Percentiles rank a stretch among this genome's conserved stretches.
phyloP scores from a whole-genome alignment of 2,113 vertebrate genomes.

The Raphicerus campestris region DNA sequence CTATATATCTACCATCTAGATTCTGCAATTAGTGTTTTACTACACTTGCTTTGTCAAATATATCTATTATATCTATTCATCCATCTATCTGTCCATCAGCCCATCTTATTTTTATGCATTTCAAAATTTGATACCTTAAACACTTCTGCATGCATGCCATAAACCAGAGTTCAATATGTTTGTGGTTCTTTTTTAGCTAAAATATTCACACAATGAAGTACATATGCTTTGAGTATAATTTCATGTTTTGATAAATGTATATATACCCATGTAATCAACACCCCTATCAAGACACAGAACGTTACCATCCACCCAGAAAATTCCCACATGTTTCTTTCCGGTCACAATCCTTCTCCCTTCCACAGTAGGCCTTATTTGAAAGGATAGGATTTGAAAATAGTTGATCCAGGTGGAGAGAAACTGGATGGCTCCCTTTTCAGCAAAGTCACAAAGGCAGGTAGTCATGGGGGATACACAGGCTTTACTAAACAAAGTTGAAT shows the following conservation, averaged over 20 bases:
- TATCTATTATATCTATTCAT: neutral
- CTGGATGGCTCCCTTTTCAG: neutral
- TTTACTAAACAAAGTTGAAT: neutral
- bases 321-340: neutral
- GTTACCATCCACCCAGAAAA: neutral
- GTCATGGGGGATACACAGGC: neutral
- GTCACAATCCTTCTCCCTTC: neutral
- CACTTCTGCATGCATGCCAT: neutral
- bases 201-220: neutral
- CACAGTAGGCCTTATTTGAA: constrained; percentile 5
- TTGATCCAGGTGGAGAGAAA: neutral
- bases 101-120: neutral
- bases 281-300: neutral
- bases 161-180: neutral
- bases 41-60: neutral
- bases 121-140: constrained; percentile 26
- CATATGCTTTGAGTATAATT: neutral
- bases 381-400: constrained; percentile 14
- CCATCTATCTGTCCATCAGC: neutral
- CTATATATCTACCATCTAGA: neutral
- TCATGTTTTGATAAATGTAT: neutral
- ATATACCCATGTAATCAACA: neutral
- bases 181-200: neutral
- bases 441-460: neutral
- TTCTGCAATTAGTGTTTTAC: constrained; percentile 7